Evolutionary conservation across 2,797 vertebrate genomes (phyloP), one percentile per base, ranked within the genome.

Genomic region (Malurus splendens): DNA sequence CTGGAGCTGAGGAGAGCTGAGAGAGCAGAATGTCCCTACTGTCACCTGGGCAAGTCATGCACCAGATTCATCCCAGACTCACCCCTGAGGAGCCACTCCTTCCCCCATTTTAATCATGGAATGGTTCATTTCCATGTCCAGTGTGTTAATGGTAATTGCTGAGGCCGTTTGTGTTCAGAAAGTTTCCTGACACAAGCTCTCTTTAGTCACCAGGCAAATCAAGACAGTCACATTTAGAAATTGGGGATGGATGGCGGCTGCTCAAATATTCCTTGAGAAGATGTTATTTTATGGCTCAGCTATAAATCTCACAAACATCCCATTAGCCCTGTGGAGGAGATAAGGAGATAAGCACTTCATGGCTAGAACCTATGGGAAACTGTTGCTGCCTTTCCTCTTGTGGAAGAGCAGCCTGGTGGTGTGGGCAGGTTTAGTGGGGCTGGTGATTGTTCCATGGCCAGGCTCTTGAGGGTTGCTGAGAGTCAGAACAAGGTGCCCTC

Each of bases 211-310:
- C 4, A 80, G 72, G 32, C 15, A 10, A 14, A 81, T 78, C 74
- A 67, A 76, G 76, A 55, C 27, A 45, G 61, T 61, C 85, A 56
- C 61, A 36, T 77, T 76, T 86, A 38, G 55, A 78, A 89, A 86
- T 70, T 10, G 18, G 18, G 45, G 44, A 42, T 74, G 59, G 57
- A 70, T 91, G 88, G 72, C 74, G 94, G 67, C 80, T 86, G 39
- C 73, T 76, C 61, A 90, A 76, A 77, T 90, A 85, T 79, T 89
- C 51, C 64, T 79, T 76, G 66, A 65, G 70, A 90, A 88, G 38
- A 67, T 65, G 44, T 59, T 83, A 6, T 67, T 78, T 44, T 67
- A 54, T 13, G 4, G 32, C 68, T 87, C 33, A 62, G 1, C 59
- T 48, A 10, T 90, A 82, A 92, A 88, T 90, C 61, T 87, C 56